phyloP scores from a whole-genome alignment of 2,797 vertebrate genomes.

The Cuculus canorus region DNA sequence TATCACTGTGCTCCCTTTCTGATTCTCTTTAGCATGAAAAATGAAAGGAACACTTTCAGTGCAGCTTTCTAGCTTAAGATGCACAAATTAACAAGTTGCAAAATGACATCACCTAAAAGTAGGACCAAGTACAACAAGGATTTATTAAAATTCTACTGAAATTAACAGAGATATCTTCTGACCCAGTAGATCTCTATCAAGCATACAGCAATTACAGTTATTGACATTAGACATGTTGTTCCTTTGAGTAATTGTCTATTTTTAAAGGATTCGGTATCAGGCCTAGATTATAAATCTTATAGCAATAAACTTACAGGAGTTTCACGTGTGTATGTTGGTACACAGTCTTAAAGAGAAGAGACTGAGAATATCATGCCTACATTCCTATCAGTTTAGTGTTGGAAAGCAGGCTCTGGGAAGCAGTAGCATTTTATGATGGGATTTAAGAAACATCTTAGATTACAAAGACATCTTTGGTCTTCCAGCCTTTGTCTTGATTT shows the following conservation, averaged over 20 bases:
- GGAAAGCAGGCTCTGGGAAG: neutral
- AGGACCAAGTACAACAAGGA: neutral
- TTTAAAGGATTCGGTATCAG: neutral
- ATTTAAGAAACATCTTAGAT: neutral
- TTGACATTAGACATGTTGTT: neutral
- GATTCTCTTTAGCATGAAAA: neutral
- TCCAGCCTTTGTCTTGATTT: neutral
- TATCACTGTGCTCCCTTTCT: neutral
- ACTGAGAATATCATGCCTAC: neutral
- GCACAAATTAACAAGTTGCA: neutral
- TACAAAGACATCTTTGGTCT: neutral
- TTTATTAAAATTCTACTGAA: neutral
- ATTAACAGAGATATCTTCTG: neutral
- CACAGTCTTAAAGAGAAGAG: neutral
- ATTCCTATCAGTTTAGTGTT: neutral
- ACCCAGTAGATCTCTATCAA: neutral
- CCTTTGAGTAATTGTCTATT: neutral
- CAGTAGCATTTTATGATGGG: neutral
- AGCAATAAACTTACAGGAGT: neutral
- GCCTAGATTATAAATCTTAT: neutral
- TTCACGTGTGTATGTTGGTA: accelerated
- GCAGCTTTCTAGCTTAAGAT: neutral
- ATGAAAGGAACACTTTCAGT: neutral
- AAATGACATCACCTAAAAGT: neutral
- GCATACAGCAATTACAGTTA: neutral